Conservation (phyloP, 2,888 invertebrate genomes). For the Tortrix viridana region DNA sequence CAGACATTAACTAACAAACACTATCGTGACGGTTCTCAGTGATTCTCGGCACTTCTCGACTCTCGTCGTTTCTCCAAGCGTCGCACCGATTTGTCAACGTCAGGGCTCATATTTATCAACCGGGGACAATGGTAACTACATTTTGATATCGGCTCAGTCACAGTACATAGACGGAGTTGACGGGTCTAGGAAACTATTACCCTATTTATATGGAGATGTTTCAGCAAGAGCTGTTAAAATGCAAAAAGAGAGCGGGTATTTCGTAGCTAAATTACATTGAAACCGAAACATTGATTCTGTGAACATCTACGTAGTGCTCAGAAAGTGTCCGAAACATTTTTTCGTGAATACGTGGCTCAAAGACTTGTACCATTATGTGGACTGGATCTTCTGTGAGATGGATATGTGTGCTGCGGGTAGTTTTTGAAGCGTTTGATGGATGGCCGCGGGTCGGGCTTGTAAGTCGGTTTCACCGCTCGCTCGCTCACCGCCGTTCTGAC, state of each 20-base stretch:
- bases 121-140: conserved; percentile 79
- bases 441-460: conserved; percentile 58
- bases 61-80: conserved; percentile 48
- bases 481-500: conserved; percentile 24
- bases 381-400: not conserved
- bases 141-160: conserved; percentile 70
- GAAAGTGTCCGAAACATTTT: too few species aligned
- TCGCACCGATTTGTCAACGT: conserved; percentile 76
- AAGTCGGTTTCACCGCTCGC: conserved; percentile 27
- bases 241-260: too few species aligned
- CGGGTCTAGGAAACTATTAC: too few species aligned
- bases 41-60: conserved; percentile 26
- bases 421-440: conserved; percentile 76
- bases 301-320: too few species aligned
- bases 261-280: too few species aligned
- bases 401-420: conserved; percentile 52
- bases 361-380: not conserved
- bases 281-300: too few species aligned
- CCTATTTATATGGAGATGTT: too few species aligned
- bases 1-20: conserved; percentile 3
- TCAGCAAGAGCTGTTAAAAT: too few species aligned
- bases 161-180: conserved; percentile 28
- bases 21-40: conserved; percentile 18
- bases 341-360: too few species aligned
- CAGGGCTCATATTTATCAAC: conserved; percentile 79